A percentile compares a stretch with the other conserved stretches of the same genome.
phyloP scores from a whole-genome alignment of 1,140 invertebrate species.

The Lutraria rhynchaena region DNA sequence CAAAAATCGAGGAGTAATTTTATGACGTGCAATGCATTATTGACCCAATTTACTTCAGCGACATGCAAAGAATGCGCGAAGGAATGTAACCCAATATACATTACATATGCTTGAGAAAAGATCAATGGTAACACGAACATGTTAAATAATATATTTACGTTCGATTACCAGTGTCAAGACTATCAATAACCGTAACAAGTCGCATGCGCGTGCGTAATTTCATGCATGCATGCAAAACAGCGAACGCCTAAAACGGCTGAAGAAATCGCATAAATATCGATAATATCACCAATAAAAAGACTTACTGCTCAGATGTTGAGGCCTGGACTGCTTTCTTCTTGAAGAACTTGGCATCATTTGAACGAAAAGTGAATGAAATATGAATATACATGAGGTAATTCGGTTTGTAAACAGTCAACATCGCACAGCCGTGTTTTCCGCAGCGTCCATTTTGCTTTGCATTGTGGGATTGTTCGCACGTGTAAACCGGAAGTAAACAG shows the following conservation, averaged over 20 bases:
- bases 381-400: conserved; percentile 61
- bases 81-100: neutral
- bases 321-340: conserved; percentile 75
- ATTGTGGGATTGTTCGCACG: conserved; percentile 72
- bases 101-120: neutral
- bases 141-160: no score
- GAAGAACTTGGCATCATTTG: conserved; percentile 68
- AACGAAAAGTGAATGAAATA: conserved; percentile 14
- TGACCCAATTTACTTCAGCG: conserved; percentile 13
- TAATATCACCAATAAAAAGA: neutral
- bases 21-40: conserved; percentile 25
- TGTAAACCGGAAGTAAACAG: conserved; percentile 60
- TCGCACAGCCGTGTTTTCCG: conserved; percentile 63
- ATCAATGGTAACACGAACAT: no score
- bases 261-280: neutral
- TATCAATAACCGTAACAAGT: neutral
- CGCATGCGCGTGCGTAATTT: conserved; percentile 75
- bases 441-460: conserved; percentile 67
- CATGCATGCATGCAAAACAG: conserved; percentile 72
- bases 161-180: no score
- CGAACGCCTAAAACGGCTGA: conserved; percentile 51
- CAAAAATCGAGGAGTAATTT: no score
- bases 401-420: conserved; percentile 61
- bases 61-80: conserved; percentile 39
- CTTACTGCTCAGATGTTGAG: conserved; percentile 74